Evolutionary conservation across 2,888 invertebrate species (phyloP), one percentile per base, ranked within the genome.

Genomic region (Mimumesa dahlbomi): DNA sequence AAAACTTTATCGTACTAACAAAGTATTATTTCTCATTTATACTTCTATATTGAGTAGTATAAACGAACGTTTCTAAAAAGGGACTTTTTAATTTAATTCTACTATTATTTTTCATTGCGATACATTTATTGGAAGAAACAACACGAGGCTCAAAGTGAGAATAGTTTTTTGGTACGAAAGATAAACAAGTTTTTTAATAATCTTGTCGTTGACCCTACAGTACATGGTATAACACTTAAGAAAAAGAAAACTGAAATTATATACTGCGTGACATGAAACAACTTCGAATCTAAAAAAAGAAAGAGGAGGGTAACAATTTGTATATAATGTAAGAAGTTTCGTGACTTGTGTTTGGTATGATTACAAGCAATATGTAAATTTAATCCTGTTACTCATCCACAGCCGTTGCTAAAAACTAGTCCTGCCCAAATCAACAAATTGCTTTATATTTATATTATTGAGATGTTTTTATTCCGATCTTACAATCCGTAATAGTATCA

Each of bases 11-110:
- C 16, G 16, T 50, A 29, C 25, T 54, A 38, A 29, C 31, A 2
- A 56, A 54, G 21, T 63, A 53, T 14, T 34, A 50, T 46, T 57
- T 69, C 22, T 49, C 31, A 42, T 19, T 46, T 7, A 31, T 43
- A 21, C 43, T 16, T 29, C 38, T 21, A 54, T 59, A 50, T 52
- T 31, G 25, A 53, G 42, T 16, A 25, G 13, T 45, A 19, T 21
- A 52, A 25, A 53, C 25, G 6, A 9, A 45, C 43, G 2, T 48
- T 54, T 40, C 14, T 38, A 38, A 21, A 19, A 45, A 25, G 0
- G 14, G 13, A 9, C 40, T 31, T 25, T n/a, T 6, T 13, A 18
- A 49, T 18, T 19, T 2, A 22, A 14, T 52, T 9, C n/a, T 11
- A 29, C 2, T 25, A 36, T 31, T 56, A 6, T 22, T n/a, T n/a